phyloP scores from a whole-genome alignment of 2,797 vertebrate genomes.

The Channallabes apus region DNA sequence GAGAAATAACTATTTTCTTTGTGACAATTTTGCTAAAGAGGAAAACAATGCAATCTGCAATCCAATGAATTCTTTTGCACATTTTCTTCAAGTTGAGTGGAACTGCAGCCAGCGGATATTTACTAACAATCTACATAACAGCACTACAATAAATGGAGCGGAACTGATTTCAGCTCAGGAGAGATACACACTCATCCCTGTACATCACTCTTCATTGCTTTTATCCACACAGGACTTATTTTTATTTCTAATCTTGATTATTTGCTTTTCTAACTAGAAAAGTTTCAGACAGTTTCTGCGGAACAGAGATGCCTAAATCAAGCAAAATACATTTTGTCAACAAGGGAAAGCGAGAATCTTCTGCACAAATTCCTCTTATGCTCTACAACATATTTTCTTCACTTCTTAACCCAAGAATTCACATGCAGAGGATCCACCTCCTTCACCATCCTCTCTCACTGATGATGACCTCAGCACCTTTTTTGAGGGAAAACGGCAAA shows the following conservation, averaged over 20 bases:
- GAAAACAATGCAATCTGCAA: slow-evolving; percentile 51
- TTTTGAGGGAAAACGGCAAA: background rate
- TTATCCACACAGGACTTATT: background rate
- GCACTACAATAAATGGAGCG: slow-evolving; percentile 62
- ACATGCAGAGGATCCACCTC: background rate
- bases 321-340: background rate
- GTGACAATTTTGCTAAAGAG: slow-evolving; percentile 46
- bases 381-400: background rate
- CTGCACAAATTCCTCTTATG: background rate
- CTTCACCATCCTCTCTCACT: background rate
- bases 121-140: slow-evolving; percentile 61
- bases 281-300: background rate
- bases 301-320: background rate
- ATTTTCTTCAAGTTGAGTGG: slow-evolving; percentile 56
- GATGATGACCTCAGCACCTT: background rate
- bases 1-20: slow-evolving; percentile 46
- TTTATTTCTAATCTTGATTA: background rate
- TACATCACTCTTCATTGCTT: background rate
- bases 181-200: background rate
- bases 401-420: background rate
- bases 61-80: slow-evolving; percentile 60
- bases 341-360: background rate
- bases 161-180: slow-evolving; percentile 45
- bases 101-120: slow-evolving; percentile 59
- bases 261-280: background rate